These are phyloP conservation scores for Muscicapa comitata DNA, from an alignment of 2,797 vertebrate genomes.

Conservation along the genomic window DNA sequence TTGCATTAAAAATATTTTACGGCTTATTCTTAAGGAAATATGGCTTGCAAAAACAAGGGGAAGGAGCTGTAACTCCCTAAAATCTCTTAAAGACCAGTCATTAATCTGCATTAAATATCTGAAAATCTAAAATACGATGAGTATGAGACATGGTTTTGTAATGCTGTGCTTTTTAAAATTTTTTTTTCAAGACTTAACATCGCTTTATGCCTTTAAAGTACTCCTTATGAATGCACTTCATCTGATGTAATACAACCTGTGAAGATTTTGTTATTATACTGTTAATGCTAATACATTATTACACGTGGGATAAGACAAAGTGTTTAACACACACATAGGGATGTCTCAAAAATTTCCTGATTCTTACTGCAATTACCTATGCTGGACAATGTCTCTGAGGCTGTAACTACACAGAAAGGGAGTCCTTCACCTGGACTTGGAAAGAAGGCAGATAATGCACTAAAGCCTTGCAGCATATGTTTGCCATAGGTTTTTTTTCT, in stretches of 20 bases:
- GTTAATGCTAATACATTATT: neutral
- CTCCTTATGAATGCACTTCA: neutral
- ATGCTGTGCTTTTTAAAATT: neutral
- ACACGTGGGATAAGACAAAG: neutral
- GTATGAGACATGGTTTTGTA: neutral
- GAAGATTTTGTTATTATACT: neutral
- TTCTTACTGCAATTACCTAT: neutral
- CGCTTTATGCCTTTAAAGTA: neutral
- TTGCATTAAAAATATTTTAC: neutral
- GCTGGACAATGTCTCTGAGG: neutral
- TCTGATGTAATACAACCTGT: neutral
- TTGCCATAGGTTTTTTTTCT: neutral
- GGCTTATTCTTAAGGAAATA: neutral
- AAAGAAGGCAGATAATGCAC: neutral
- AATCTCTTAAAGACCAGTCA: neutral
- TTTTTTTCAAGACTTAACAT: neutral
- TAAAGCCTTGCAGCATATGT: neutral
- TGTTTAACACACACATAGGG: neutral
- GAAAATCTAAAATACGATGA: neutral
- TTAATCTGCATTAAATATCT: neutral
- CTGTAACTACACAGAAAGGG: neutral
- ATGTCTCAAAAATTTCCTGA: neutral
- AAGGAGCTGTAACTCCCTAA: neutral
- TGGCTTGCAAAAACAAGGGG: neutral
- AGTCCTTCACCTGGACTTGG: neutral